phyloP scores from a whole-genome alignment of 2,113 vertebrate species.

The Helogale parvula region DNA sequence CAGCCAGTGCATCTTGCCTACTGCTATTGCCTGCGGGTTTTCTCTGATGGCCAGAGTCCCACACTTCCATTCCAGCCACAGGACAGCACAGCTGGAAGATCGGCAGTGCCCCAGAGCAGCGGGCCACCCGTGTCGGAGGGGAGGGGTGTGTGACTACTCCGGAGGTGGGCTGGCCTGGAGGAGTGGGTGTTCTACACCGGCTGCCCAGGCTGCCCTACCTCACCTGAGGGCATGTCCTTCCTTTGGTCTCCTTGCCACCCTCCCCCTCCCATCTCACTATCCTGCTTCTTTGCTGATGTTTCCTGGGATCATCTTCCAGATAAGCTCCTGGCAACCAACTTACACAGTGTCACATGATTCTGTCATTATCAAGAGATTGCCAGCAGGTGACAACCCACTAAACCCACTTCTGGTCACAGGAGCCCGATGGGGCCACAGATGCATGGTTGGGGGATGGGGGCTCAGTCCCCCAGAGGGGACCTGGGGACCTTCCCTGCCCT shows the following conservation, averaged over 20 bases:
- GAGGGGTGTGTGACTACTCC: neutral
- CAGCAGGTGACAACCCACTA: neutral
- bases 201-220: neutral
- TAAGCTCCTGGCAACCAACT: neutral
- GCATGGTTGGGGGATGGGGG: neutral
- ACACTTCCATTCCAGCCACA: fast-evolving
- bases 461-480: neutral
- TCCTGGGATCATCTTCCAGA: neutral
- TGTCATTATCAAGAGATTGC: neutral
- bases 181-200: fast-evolving
- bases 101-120: neutral
- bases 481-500: too few relatives aligned
- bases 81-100: neutral
- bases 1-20: neutral
- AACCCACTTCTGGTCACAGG: neutral
- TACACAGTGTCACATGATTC: neutral
- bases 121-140: neutral
- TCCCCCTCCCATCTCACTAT: neutral
- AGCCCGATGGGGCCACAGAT: neutral
- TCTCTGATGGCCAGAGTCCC: neutral
- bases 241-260: fast-evolving
- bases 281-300: neutral
- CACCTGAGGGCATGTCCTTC: fast-evolving
- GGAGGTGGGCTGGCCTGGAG: neutral
- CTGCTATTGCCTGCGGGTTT: neutral